phyloP scores from a whole-genome alignment of 2,113 vertebrate genomes.

The Nothocercus nigrocapillus region DNA sequence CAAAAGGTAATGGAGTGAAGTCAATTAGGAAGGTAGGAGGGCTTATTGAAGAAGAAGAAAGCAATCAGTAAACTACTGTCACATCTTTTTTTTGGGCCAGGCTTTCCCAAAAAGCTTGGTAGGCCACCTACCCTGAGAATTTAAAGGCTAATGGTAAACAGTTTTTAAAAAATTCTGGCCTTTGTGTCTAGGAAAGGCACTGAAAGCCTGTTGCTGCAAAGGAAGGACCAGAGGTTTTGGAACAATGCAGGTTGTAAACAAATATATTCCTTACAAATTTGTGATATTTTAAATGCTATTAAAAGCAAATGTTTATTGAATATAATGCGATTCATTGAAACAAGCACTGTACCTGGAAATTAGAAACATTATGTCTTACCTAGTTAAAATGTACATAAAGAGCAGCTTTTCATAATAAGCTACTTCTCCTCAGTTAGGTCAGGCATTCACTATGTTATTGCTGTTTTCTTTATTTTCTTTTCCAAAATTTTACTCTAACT shows the following conservation, averaged over 20 bases:
- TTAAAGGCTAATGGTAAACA: not conserved
- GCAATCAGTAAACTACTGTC: conserved; percentile 17
- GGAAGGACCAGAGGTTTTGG: not conserved
- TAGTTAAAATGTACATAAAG: conserved; percentile 14
- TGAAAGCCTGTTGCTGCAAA: not conserved
- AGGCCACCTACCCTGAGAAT: not conserved
- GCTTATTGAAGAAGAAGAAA: not conserved
- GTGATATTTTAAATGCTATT: not conserved
- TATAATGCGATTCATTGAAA: not conserved
- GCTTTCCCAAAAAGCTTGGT: conserved; percentile 6
- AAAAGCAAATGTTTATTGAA: not conserved
- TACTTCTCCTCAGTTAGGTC: conserved; percentile 23
- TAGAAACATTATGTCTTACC: not conserved
- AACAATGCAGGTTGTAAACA: not conserved
- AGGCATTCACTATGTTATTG: not conserved
- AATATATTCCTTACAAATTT: not conserved
- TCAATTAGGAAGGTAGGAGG: conserved; percentile 62
- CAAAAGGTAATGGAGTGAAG: conserved; percentile 55
- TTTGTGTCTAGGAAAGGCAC: not conserved
- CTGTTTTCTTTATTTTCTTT: conserved; percentile 39
- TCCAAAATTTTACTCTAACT: conserved; percentile 36
- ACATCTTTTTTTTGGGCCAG: not conserved
- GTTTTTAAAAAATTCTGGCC: not conserved
- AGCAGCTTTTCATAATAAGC: not conserved
- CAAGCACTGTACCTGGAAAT: not conserved